Conservation (phyloP, 2,113 vertebrate species). For the Pteronura brasiliensis region DNA sequence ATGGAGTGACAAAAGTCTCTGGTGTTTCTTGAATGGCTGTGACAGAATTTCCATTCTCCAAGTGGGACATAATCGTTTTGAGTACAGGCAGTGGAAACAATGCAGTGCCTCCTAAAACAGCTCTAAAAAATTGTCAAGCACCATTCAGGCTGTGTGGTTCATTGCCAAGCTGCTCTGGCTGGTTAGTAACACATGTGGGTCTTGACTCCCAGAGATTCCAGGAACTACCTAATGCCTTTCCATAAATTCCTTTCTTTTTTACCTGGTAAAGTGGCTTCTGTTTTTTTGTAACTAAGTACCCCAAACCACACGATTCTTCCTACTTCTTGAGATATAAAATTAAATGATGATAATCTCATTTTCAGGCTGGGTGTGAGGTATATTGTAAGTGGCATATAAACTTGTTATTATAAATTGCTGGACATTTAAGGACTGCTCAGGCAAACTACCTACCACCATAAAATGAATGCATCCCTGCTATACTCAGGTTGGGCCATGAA, state of each 20-base stretch:
- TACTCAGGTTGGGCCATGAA: neutral
- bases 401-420: neutral
- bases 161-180: neutral
- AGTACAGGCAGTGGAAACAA: neutral
- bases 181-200: neutral
- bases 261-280: neutral
- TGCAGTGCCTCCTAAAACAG: neutral
- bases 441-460: neutral
- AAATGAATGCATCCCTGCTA: neutral
- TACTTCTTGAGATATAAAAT: neutral
- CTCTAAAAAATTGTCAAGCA: neutral
- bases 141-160: neutral
- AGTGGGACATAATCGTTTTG: neutral
- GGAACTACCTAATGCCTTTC: neutral
- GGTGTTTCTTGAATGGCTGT: neutral
- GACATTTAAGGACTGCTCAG: neutral
- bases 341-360: neutral
- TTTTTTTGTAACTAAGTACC: neutral
- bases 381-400: neutral
- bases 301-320: neutral
- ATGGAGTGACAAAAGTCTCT: neutral
- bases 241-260: neutral
- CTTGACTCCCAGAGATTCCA: neutral
- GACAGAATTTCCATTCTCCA: neutral
- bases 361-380: neutral